Percentiles rank a stretch among this genome's conserved stretches.
phyloP scores from a whole-genome alignment of 2,888 invertebrate genomes.

The Leucoptera coffeella region DNA sequence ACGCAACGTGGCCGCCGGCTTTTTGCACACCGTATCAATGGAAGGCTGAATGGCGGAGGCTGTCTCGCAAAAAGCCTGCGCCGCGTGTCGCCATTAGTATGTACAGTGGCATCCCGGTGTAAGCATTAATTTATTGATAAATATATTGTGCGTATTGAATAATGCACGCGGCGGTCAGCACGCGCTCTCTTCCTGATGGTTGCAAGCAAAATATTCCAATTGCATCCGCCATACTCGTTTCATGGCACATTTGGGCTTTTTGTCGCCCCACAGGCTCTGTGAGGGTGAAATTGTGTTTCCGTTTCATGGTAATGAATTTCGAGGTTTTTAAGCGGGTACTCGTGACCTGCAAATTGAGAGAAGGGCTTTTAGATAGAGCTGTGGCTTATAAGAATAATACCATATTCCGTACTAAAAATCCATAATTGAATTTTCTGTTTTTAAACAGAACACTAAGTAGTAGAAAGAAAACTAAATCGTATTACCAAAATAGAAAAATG shows the following conservation, averaged over 20 bases:
- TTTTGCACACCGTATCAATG: constrained; percentile 40
- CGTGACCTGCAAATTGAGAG: no score
- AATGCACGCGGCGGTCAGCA: constrained; percentile 23
- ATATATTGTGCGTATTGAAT: constrained; percentile 40
- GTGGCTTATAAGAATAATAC: no score
- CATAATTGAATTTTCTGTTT: no score
- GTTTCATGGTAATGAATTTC: no score
- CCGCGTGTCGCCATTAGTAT: constrained; percentile 49
- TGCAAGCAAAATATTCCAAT: no score
- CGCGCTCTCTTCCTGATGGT: constrained; percentile 33
- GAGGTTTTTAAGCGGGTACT: no score
- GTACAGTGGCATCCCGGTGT: constrained; percentile 32
- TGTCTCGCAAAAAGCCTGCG: constrained; percentile 41
- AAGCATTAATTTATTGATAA: constrained; percentile 48
- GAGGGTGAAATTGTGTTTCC: no score
- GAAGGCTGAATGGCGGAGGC: constrained; percentile 32
- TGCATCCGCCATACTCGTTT: constrained; percentile 9
- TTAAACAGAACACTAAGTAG: no score
- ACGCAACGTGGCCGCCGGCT: constrained; percentile 20
- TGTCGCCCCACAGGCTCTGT: constrained; percentile 2
- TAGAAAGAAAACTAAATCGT: no score
- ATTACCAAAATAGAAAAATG: no score
- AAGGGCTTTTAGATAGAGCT: no score
- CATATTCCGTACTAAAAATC: no score
- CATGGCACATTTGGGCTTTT: constrained; percentile 4